These are phyloP conservation scores for Stenodema calcarata DNA, from an alignment of 2,888 invertebrate species.

Conservation along the genomic window DNA sequence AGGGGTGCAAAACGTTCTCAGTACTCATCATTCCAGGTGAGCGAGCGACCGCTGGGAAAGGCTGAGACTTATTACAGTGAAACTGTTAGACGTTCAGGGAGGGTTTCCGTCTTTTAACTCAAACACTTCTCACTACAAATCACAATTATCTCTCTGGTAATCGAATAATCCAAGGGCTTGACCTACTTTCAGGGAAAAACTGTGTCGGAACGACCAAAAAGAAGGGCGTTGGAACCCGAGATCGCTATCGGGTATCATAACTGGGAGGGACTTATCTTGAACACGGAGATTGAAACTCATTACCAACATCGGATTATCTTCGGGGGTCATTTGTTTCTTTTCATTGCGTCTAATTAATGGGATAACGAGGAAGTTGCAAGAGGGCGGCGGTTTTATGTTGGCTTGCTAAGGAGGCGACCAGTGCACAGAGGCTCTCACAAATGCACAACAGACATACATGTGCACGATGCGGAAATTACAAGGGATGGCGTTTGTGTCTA, in stretches of 20 bases:
- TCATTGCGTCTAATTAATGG: not conserved
- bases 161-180: not conserved
- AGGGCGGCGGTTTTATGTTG: not conserved
- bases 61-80: not conserved
- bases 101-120: not conserved
- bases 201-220: not conserved
- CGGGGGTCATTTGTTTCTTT: not conserved
- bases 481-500: no score
- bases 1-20: not conserved
- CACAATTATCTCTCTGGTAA: not conserved
- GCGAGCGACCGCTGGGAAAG: not conserved
- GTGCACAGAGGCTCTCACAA: no score
- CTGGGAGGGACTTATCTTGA: not conserved
- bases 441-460: no score
- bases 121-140: not conserved
- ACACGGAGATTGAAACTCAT: not conserved
- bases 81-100: not conserved
- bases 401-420: no score
- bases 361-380: not conserved
- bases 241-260: not conserved
- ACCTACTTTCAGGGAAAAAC: not conserved
- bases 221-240: not conserved
- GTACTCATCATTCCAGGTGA: not conserved
- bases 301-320: not conserved
- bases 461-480: no score